These are phyloP conservation scores for Etheostoma cragini DNA, from an alignment of 2,113 vertebrate species.

Conservation along the genomic window DNA sequence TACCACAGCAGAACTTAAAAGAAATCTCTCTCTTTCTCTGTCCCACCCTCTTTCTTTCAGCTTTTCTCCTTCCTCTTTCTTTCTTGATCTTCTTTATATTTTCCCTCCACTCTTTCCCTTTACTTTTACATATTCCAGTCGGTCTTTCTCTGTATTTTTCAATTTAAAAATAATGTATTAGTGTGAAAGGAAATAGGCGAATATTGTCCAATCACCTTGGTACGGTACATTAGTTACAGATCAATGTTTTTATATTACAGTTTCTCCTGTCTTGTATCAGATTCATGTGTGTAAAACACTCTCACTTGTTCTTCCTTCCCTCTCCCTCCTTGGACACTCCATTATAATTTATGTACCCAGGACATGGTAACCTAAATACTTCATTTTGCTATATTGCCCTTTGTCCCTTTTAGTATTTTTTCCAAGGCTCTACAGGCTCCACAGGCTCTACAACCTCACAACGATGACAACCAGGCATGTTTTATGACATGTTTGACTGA, in stretches of 20 bases:
- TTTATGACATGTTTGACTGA: constrained; percentile 45
- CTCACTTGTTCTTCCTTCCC: neutral
- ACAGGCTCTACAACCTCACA: constrained; percentile 6
- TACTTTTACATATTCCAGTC: constrained; percentile 4
- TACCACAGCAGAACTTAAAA: constrained; percentile 61
- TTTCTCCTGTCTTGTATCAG: neutral
- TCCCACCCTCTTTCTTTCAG: constrained; percentile 21
- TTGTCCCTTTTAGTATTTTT: constrained; percentile 40
- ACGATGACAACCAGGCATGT: neutral
- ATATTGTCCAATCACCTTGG: neutral
- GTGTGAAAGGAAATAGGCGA: constrained; percentile 4
- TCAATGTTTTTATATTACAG: too few species aligned
- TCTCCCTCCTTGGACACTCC: constrained; percentile 1
- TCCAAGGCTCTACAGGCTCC: neutral
- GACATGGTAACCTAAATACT: constrained; percentile 25
- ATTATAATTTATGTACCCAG: constrained; percentile 41
- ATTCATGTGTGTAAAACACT: constrained; percentile 19
- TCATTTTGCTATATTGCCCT: constrained; percentile 23
- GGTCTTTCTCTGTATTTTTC: neutral
- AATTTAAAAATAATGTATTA: neutral
- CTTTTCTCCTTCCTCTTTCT: constrained; percentile 8
- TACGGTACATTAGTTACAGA: constrained; percentile 5
- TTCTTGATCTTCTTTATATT: neutral
- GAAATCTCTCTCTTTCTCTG: constrained; percentile 40
- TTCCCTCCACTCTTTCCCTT: neutral